Evolutionary conservation across 1,140 invertebrate genomes (phyloP), one percentile per base, ranked within the genome.

Genomic region (Pomacea maculata): DNA sequence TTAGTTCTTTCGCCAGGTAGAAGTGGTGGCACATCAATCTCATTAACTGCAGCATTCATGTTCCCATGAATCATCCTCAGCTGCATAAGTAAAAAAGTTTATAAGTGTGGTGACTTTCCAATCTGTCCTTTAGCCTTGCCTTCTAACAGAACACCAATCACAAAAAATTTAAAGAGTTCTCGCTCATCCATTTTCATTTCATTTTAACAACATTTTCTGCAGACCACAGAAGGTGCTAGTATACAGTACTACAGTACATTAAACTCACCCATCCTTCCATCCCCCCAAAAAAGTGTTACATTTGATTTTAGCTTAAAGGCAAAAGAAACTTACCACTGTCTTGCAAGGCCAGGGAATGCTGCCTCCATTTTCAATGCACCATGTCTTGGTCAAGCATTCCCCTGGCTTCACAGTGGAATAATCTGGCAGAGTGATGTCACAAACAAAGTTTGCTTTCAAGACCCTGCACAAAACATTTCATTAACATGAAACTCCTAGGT

Each of bases 301-400:
- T 45, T 45, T 45, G 34, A 45, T 45, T 45, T 45, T 45, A 17
- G 57, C 54, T n/a, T n/a, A 29, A 19, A 1, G 29, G 21, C 54
- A 57, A 25, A 34, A 12, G 21, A 55, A 17, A 81, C 71, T 81
- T 80, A 90, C 89, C 85, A 86, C 86, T 12, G 89, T 90, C 25
- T 81, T 65, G 11, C 77, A 64, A 34, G 83, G 87, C 91, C 90
- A 92, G 54, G 82, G 80, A 25, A 83, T 82, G 68, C 82, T 89
- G 34, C 91, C 91, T 81, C 85, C 87, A 83, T 92, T 92, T 65
- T 84, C 82, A 80, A 92, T 86, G 70, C 83, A 85, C 91, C 91
- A 92, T 5, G 85, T 89, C 81, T 92, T 92, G 17, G 87, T 67
- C 68, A 92, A 85, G 61, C 83, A 84, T 57, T 87, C 87, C 64